Evolutionary conservation across 2,797 vertebrate species (phyloP), one percentile per base, ranked within the genome.

Genomic region (Dallia pectoralis): DNA sequence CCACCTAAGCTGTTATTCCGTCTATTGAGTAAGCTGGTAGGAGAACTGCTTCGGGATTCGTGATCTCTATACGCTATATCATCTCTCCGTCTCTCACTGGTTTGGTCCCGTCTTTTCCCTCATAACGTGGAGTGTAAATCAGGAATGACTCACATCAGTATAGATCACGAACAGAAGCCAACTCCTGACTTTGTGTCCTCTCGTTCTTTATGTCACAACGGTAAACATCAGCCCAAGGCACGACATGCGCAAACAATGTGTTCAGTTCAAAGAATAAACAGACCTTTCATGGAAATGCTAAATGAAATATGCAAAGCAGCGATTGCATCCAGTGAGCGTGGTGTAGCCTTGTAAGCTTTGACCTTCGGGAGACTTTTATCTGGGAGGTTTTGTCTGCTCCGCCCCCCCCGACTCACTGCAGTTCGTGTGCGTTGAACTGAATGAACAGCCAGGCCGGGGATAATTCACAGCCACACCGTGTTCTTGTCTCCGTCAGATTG

Each of bases 401-500:
- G 2, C 2, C 11, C 22, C 3, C 9, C 2, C 8, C 6, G 19
- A n/a, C 49, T 51, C 19, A 4, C 48, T 51, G 18, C 49, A 51
- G 49, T 51, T 7, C 19, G 49, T 18, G 49, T 19, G 18, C 3
- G 51, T 53, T 53, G 51, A n/a, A 53, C 19, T 56, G 51, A 56
- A n/a, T 56, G n/a, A 56, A 5, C 49, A 53, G 18, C 16, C 49
- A 56, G 51, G 8, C n/a, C 11, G n/a, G 36, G 36, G 36, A 40
- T 40, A 40, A 40, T 40, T 40, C 0, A n/a, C 19, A 18, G 27
- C 2, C 25, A 8, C 75, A 77, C 33, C 59, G 22, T 56, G 19
- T 56, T 79, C 65, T 78, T 86, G 84, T 88, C 83, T 85, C 16
- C 25, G 9, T 84, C 80, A 94, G 93, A 92, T 93, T 85, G 93